Evolutionary conservation across 2,113 vertebrate genomes (phyloP), one percentile per base, ranked within the genome.

Genomic region (Anthoscopus minutus): DNA sequence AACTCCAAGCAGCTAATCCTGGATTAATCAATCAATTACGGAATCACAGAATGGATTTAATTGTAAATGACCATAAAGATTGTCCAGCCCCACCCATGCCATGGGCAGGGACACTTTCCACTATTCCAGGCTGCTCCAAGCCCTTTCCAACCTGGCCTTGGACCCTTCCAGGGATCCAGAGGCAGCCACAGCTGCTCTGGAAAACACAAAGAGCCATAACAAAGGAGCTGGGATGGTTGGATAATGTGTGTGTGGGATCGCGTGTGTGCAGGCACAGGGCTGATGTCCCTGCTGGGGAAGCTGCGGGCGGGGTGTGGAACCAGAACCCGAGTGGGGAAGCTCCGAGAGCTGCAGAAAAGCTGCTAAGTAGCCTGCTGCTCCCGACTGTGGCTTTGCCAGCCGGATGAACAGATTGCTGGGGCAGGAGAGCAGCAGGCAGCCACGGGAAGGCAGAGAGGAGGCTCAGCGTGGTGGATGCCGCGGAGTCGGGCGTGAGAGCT

Each of bases 381-480:
- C 84, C 3, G 4, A 61, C 61, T 25, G 61, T 1, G 28, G 84
- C 94, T 92, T 7, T 86, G 83, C 86, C 91, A 93, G 95, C 81
- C 51, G 13, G 89, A 66, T 33, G 86, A 96, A 94, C 94, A 97
- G 95, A 95, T 96, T 91, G 94, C 53, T 67, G 80, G 60, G 38
- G 57, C 53, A 10, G 28, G 20, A 37, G 61, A 91, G 77, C 89
- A 89, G 94, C 96, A 23, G 33, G 92, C 38, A 78, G 89, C 48
- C 8, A 3, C 15, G 53, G 57, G 31, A 73, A 31, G 69, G 72
- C 69, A 93, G 53, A 0, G 28, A 47, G 57, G 17, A 57, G 45
- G 54, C 77, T 33, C 53, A 13, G 54, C 2, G 3, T 21, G 67
- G 30, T 38, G 70, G 65, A 72, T 82, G 65, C 66, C 4, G 6